Base-by-base conservation (phyloP, 2,113 vertebrate genomes). In the Brevimyrus niger region DNA sequence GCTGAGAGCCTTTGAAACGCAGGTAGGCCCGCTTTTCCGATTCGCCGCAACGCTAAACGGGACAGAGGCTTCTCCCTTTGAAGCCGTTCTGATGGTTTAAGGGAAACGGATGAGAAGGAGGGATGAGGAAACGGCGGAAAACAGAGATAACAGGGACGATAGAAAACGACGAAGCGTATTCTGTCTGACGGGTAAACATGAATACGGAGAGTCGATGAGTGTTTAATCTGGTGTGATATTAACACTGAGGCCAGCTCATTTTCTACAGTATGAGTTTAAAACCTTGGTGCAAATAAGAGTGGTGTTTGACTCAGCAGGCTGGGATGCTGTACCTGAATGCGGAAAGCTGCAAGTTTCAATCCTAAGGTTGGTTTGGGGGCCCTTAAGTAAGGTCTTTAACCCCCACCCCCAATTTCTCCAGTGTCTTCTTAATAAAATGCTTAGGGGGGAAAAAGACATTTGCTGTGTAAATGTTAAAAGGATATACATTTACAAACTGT, bases 1-100 rank as follows among this genome's bases (percentile, higher is more conserved):
- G 92, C 89, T 91, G 91, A 91, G 93, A 48, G 58, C 89, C 90
- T 53, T 42, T 69, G 87, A 89, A 90, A 91, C 50, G 83, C 55
- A 47, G 82, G 82, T 84, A 47, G 23, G 44, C 7, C 2, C 82
- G 10, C 38, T n/a, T 47, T 10, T n/a, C 44, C 23, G 38, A 84
- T 84, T 84, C 19, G 19, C 17, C 15, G 13, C 13, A 35, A 3
- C 38, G 13, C 13, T 42, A 42, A 80, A 80, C 13, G 31, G 17
- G 73, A 80, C 11, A 80, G 73, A 83, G 17, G 17, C 23, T 47
- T 19, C 42, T 84, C 19, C 3, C 23, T 47, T 47, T 84, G 21
- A 46, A 84, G 82, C 76, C 8, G 38, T 23, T 44, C 15, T 82
- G 17, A 82, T 44, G 31, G 3, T 47, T 46, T 42, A 17, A 76